These are phyloP conservation scores for Neolamprologus fasciatus DNA, from an alignment of 2,113 vertebrate species.

Conservation along the genomic window DNA sequence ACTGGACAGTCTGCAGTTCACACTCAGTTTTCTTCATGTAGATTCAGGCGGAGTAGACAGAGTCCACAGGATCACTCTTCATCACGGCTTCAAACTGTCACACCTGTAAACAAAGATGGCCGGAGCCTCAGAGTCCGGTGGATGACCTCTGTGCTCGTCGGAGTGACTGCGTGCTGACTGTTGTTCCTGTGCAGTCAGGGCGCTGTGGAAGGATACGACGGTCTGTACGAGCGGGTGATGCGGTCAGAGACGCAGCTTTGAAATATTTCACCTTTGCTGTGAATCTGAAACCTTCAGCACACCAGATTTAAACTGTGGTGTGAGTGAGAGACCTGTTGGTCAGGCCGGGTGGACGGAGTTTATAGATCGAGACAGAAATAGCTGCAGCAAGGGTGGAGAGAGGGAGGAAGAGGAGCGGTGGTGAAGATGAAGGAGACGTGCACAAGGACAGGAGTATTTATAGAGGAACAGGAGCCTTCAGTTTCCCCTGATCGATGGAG, in stretches of 20 bases:
- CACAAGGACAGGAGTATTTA: conserved; percentile 55
- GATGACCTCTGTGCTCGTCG: not conserved
- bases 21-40: not conserved
- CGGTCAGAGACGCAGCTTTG: not conserved
- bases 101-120: not conserved
- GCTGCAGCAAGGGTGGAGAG: not conserved
- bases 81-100: not conserved
- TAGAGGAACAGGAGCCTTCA: conserved; percentile 41
- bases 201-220: not conserved
- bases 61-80: not conserved
- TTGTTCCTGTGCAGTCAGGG: not conserved
- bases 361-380: conserved; percentile 64
- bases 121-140: not conserved
- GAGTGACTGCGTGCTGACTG: not conserved
- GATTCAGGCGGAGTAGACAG: not conserved
- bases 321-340: not conserved
- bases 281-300: not conserved
- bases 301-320: not conserved
- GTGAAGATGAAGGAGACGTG: not conserved
- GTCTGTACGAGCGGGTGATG: not conserved
- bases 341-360: conserved; percentile 4
- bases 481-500: conserved; percentile 41
- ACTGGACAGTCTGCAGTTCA: not conserved
- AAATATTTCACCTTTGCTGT: not conserved
- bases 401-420: not conserved